Evolutionary conservation across 2,888 invertebrate species (phyloP), one percentile per base, ranked within the genome.

Genomic region (Lepidonotus clava): DNA sequence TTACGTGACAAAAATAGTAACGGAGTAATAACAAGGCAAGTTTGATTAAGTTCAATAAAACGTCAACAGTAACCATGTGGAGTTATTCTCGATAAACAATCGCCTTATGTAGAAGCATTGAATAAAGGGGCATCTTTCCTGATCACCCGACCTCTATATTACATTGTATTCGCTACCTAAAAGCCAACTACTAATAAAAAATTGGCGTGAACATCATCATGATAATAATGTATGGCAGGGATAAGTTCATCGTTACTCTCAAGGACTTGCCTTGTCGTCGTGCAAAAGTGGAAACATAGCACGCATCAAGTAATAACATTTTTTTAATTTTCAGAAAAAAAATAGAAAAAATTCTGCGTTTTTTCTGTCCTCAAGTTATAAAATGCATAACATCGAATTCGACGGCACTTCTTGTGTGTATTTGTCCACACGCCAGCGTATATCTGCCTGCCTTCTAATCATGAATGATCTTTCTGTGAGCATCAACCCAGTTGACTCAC

Each of bases 401-500:
- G n/a, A n/a, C n/a, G n/a, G n/a, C n/a, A n/a, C n/a, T n/a, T 46
- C 46, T 46, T 46, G 46, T 46, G 46, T 46, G 46, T 46, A n/a
- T n/a, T n/a, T 18, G 18, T 53, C 53, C n/a, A 53, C 53, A 53
- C n/a, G 18, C 18, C 18, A n/a, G 46, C 18, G 18, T 46, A 56
- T 56, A 56, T 67, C 71, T 71, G 71, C 38, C 34, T 71, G 21
- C 34, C 18, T 34, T 14, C 1, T 14, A 1, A 71, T 71, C 11
- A 61, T 24, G 21, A 38, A 36, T n/a, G n/a, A n/a, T n/a, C n/a
- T n/a, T n/a, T n/a, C n/a, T n/a, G 71, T 71, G 71, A 71, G 71
- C 71, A 36, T 38, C 71, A 71, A 71, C 71, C 71, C 71, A 38
- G 71, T 38, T 71, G 71, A 34, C 71, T 71, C 71, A 71, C 71